phyloP scores from a whole-genome alignment of 2,113 vertebrate genomes.

The Prunella himalayana region DNA sequence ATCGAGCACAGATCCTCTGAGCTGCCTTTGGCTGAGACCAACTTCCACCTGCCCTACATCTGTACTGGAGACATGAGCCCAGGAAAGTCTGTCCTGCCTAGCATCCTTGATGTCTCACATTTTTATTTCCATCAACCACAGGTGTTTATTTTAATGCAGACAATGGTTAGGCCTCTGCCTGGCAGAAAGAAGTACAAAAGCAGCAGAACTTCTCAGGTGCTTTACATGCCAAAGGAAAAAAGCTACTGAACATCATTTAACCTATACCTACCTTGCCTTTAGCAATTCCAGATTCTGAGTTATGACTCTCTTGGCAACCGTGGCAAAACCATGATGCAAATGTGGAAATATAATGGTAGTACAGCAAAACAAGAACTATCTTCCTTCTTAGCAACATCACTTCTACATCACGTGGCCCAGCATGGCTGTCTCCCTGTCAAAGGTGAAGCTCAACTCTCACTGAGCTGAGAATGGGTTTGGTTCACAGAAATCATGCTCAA shows the following conservation, averaged over 20 bases:
- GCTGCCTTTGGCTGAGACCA: neutral
- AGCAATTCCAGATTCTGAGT: neutral
- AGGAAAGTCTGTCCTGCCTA: neutral
- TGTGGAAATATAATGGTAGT: neutral
- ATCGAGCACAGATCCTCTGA: neutral
- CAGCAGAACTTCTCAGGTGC: neutral
- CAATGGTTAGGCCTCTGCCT: neutral
- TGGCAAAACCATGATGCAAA: neutral
- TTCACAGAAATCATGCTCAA: neutral
- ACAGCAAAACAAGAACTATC: neutral
- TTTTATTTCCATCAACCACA: rapidly evolving
- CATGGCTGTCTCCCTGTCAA: rapidly evolving
- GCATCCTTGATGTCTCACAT: neutral
- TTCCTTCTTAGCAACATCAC: neutral
- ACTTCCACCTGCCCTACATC: neutral
- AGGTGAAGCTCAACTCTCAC: neutral
- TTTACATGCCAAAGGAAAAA: neutral
- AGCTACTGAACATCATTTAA: neutral
- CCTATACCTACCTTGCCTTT: neutral
- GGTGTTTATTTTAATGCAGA: neutral
- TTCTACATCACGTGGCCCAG: neutral
- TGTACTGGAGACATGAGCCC: neutral
- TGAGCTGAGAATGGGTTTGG: neutral
- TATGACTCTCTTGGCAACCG: neutral
- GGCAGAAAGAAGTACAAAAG: neutral